These are phyloP conservation scores for Probosciger aterrimus DNA, from an alignment of 2,113 vertebrate genomes.

Conservation along the genomic window DNA sequence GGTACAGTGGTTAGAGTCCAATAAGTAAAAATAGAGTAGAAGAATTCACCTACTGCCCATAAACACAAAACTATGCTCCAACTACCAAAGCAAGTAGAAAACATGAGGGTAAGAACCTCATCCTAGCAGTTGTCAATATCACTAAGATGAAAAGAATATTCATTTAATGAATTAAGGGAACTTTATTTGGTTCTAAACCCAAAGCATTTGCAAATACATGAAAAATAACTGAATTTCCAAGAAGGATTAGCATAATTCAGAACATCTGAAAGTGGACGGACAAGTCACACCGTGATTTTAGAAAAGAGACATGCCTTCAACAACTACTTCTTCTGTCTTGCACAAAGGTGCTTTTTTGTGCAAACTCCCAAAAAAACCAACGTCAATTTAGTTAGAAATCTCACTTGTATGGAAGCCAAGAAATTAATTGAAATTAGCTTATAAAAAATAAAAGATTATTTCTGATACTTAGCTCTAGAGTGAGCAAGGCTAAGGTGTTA, in stretches of 20 bases:
- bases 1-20: neutral
- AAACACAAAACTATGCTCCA: neutral
- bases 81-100: neutral
- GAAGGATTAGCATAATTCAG: neutral
- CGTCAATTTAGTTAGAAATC: neutral
- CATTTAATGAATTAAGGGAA: neutral
- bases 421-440: neutral
- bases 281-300: neutral
- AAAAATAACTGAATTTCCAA: neutral
- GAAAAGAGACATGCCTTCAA: neutral
- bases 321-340: neutral
- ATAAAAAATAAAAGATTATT: neutral
- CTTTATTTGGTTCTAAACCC: neutral
- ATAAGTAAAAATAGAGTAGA: neutral
- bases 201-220: neutral
- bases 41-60: neutral
- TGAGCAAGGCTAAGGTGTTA: neutral
- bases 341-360: neutral
- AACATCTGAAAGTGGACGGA: neutral
- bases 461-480: neutral
- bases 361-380: neutral
- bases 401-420: neutral
- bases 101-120: fast-evolving
- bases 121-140: neutral
- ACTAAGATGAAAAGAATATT: neutral